Conservation (phyloP, 2,888 invertebrate genomes). For the Agonopterix heracliana region DNA sequence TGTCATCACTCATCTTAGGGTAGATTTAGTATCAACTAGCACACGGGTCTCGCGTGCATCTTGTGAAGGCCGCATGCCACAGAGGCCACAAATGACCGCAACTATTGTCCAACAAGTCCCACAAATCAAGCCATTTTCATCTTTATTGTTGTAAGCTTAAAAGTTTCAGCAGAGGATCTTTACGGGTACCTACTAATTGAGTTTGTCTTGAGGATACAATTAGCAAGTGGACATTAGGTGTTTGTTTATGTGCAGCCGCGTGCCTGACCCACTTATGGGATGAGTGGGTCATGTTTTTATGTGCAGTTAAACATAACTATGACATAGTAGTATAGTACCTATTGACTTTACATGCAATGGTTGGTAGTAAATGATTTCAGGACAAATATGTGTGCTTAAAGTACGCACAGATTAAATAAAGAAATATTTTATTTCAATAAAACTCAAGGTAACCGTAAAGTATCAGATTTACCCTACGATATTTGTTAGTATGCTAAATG, state of each 20-base stretch:
- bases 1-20: neutral
- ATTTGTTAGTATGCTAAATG: neutral
- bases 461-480: too few species aligned
- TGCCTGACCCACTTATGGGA: constrained; percentile 24
- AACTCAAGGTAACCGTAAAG: too few species aligned
- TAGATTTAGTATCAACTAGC: neutral
- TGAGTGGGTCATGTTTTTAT: neutral
- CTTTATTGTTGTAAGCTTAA: too few species aligned
- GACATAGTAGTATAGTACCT: too few species aligned
- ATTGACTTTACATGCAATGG: too few species aligned
- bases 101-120: neutral
- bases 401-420: too few species aligned
- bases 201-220: constrained; percentile 32
- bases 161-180: constrained; percentile 1
- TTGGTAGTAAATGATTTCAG: too few species aligned
- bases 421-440: too few species aligned
- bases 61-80: constrained; percentile 28
- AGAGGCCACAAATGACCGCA: constrained; percentile 11
- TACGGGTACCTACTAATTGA: constrained; percentile 22
- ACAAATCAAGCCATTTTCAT: too few species aligned
- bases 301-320: too few species aligned
- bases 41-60: constrained; percentile 5
- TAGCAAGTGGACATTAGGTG: constrained; percentile 26
- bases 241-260: constrained; percentile 23
- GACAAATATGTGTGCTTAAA: too few species aligned